Conservation (phyloP, 2,797 vertebrate species). For the Gymnocypris eckloni region DNA sequence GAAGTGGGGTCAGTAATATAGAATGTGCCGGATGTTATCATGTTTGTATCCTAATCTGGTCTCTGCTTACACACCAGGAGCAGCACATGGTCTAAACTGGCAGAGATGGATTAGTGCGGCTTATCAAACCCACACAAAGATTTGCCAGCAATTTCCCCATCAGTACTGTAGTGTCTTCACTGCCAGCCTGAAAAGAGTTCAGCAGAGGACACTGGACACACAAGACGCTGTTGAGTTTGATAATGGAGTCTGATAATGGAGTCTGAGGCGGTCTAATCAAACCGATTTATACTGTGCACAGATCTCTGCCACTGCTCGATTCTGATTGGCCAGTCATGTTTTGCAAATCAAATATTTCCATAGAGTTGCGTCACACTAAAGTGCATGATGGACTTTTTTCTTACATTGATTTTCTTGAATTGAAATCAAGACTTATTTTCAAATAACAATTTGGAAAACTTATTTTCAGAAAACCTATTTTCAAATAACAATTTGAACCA, state of each 20-base stretch:
- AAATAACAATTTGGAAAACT: too few relatives aligned
- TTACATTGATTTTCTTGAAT: neutral
- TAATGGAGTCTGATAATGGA: neutral
- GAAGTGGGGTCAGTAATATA: conserved; percentile 53
- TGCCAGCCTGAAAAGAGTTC: conserved; percentile 19
- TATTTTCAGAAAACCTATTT: too few relatives aligned
- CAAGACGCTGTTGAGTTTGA: neutral
- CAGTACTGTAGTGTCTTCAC: conserved; percentile 23
- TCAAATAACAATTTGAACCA: too few relatives aligned
- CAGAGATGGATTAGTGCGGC: conserved; percentile 58
- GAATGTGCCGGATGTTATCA: conserved; percentile 37
- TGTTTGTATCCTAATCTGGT: conserved; percentile 58
- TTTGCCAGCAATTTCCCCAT: conserved; percentile 52
- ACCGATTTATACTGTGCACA: neutral
- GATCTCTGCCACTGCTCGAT: conserved; percentile 4
- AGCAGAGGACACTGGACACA: neutral
- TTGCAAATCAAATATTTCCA: neutral
- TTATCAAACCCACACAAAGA: conserved; percentile 61
- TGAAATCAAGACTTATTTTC: neutral
- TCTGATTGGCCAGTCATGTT: neutral
- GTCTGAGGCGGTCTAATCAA: neutral
- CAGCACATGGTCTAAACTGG: conserved; percentile 36
- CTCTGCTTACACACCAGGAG: conserved; percentile 46
- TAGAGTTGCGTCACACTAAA: too few relatives aligned
- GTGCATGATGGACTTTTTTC: too few relatives aligned